Conservation (phyloP, 1,140 invertebrate genomes). For the Pseudomyrmex dendroicus region DNA sequence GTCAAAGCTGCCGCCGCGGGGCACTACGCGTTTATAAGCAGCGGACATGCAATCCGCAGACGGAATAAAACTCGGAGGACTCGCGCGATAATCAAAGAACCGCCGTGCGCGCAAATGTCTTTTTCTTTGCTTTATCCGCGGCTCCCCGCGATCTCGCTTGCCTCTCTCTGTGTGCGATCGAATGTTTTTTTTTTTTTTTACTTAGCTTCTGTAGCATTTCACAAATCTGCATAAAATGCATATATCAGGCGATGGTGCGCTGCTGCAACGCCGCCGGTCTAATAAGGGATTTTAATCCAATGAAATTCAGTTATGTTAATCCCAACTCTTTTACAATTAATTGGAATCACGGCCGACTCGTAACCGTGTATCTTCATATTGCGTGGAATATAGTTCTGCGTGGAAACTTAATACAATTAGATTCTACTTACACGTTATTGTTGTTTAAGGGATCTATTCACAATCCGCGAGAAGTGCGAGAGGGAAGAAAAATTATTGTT, state of each 20-base stretch:
- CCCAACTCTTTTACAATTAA: slow-evolving; percentile 27
- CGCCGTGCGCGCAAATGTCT: not conserved
- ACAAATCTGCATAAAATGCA: slow-evolving; percentile 46
- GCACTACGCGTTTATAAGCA: slow-evolving; percentile 49
- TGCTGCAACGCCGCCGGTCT: not conserved
- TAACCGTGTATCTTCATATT: not conserved
- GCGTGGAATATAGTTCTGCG: not conserved
- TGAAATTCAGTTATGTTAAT: slow-evolving; percentile 54
- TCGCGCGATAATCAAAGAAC: slow-evolving; percentile 47
- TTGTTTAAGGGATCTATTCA: not conserved
- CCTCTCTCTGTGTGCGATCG: slow-evolving; percentile 20
- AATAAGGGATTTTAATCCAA: slow-evolving; percentile 53
- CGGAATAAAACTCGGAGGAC: slow-evolving; percentile 33
- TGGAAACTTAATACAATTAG: slow-evolving; percentile 41
- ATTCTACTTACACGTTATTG: not conserved
- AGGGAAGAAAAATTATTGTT: too few species aligned
- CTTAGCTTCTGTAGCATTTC: slow-evolving; percentile 23
- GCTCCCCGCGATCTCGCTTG: slow-evolving; percentile 4
- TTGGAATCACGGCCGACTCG: not conserved
- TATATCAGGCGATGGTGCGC: not conserved
- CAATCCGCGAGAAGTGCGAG: not conserved
- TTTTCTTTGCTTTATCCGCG: slow-evolving; percentile 24
- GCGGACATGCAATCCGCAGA: slow-evolving; percentile 34
- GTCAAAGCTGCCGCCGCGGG: slow-evolving; percentile 48
- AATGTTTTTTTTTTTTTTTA: slow-evolving; percentile 31